Percentiles rank a stretch among this genome's conserved stretches.
Evolutionary conservation across 2,888 invertebrate species (phyloP).

Genomic region (Trachelus troglodyta): DNA sequence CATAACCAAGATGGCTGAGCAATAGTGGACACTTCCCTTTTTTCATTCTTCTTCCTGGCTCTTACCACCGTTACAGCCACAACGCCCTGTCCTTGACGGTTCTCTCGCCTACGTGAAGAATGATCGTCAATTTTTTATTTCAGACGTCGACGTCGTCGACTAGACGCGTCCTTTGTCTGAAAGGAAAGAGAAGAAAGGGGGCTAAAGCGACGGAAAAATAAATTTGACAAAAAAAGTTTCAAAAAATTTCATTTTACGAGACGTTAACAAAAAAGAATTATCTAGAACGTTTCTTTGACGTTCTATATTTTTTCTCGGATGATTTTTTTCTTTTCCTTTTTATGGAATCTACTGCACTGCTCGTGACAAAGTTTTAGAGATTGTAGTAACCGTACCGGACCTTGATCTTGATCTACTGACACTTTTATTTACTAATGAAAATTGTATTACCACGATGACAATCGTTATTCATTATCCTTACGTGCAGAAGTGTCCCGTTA

Average conservation of each 20-base stretch:
- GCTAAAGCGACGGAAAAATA: background rate
- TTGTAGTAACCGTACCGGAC: background rate
- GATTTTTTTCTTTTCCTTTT: background rate
- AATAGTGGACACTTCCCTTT: background rate
- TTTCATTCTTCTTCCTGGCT: background rate
- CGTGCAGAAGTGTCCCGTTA: background rate
- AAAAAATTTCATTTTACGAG: background rate
- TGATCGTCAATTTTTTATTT: slow-evolving; percentile 8
- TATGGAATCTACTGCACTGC: background rate
- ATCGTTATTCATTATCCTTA: background rate
- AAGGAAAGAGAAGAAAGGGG: background rate
- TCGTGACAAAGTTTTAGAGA: background rate
- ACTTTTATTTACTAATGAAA: background rate
- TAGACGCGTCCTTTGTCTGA: background rate
- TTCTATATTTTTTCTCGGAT: background rate
- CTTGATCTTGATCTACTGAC: background rate
- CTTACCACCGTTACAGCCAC: background rate
- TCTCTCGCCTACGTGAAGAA: slow-evolving; percentile 10
- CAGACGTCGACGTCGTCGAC: background rate
- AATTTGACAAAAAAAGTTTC: background rate
- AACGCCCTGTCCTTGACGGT: background rate
- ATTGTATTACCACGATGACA: background rate
- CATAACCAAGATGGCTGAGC: slow-evolving; percentile 10
- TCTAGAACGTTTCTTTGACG: background rate
- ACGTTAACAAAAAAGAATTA: background rate